Evolutionary conservation across 2,113 vertebrate genomes (phyloP).

Genomic region (Malurus melanocephalus): DNA sequence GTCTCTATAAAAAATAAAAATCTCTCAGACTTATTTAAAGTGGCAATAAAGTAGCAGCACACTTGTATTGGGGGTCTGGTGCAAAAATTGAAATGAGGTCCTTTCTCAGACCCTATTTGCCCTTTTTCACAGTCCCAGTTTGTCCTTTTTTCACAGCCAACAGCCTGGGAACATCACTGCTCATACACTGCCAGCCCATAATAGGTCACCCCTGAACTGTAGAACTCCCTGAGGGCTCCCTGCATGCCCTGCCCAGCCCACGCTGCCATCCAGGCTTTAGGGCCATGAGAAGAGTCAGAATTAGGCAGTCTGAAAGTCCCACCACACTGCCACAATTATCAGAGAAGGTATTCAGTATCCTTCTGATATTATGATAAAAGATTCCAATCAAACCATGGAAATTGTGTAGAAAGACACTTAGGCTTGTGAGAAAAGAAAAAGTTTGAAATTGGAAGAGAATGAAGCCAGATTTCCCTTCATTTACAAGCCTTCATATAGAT

Average conservation of each 20-base stretch:
- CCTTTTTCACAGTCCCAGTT: background rate
- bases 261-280: background rate
- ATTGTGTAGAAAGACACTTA: background rate
- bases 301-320: background rate
- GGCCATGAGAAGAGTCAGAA: background rate
- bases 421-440: background rate
- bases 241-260: accelerated
- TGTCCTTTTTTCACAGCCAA: background rate
- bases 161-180: background rate
- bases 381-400: background rate
- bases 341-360: background rate
- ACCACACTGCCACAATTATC: background rate
- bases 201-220: background rate
- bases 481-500: background rate
- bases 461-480: background rate
- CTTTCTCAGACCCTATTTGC: background rate
- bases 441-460: background rate
- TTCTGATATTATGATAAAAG: background rate
- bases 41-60: background rate
- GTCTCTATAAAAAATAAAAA: background rate
- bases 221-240: background rate
- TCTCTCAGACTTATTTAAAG: background rate
- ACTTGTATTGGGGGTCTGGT: background rate
- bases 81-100: background rate
- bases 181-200: background rate